A percentile compares a stretch with the other conserved stretches of the same genome.
Conservation (phyloP, 2,888 invertebrate species). For the Tenthredo scrophulariae region DNA sequence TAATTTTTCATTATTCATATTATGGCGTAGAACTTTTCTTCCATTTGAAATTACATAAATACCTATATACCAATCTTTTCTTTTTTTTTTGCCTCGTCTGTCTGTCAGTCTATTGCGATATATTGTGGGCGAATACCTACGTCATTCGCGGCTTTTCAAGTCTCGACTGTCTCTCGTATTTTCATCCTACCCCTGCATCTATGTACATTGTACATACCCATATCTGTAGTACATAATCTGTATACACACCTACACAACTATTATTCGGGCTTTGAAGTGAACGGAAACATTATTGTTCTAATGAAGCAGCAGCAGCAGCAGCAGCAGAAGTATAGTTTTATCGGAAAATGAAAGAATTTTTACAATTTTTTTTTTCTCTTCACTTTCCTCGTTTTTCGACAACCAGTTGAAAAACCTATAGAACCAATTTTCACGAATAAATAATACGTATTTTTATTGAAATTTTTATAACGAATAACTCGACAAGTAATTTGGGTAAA, state of each 20-base stretch:
- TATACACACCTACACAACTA: not conserved
- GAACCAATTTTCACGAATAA: not conserved
- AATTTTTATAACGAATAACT: not conserved
- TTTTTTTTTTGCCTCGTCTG: not conserved
- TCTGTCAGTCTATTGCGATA: not conserved
- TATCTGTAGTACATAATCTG: not conserved
- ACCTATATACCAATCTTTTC: not conserved
- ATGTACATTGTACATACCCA: not conserved
- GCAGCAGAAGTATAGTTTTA: not conserved
- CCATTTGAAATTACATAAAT: not conserved
- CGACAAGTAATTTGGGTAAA: not conserved
- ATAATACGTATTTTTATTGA: not conserved
- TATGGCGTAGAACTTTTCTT: not conserved
- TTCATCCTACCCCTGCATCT: not conserved
- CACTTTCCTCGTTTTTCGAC: not conserved
- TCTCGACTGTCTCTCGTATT: not conserved
- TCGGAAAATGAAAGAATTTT: not conserved
- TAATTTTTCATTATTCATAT: too few species aligned
- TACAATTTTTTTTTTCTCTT: not conserved
- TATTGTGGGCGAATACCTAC: not conserved
- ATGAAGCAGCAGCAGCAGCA: not conserved
- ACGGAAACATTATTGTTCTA: conserved; percentile 2
- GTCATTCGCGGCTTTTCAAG: not conserved
- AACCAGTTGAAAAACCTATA: not conserved
- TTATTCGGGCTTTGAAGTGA: not conserved